A percentile compares a stretch with the other conserved stretches of the same genome.
Conservation (phyloP, 2,797 vertebrate species). For the Dendrocincla fuliginosa region DNA sequence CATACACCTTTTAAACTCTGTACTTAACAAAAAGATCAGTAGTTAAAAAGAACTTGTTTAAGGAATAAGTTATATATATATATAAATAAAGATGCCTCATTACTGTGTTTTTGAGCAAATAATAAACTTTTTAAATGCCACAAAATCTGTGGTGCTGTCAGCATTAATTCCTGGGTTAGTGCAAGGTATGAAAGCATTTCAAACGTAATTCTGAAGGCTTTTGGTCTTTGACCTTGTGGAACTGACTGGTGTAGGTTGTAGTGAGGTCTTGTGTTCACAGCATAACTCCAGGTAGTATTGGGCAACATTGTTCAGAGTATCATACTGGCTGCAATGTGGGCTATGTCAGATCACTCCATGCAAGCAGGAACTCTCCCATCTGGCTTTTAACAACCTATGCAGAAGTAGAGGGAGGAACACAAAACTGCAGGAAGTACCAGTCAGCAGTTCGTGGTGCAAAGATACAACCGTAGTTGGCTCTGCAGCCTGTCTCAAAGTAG, state of each 20-base stretch:
- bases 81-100: neutral
- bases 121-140: neutral
- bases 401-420: neutral
- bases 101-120: neutral
- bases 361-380: neutral
- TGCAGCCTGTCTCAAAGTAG: neutral
- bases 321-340: fast-evolving
- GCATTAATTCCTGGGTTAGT: neutral
- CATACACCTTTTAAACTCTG: neutral
- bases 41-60: neutral
- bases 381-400: neutral
- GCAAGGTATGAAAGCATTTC: neutral
- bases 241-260: neutral
- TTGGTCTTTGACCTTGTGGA: neutral
- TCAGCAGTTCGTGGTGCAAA: neutral
- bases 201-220: neutral
- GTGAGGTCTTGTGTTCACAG: neutral
- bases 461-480: neutral
- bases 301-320: neutral
- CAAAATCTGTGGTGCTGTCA: neutral
- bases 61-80: neutral
- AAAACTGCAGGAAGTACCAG: neutral
- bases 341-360: neutral
- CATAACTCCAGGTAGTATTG: neutral
- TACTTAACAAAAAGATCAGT: neutral